Evolutionary conservation across 2,797 vertebrate species (phyloP), one percentile per base, ranked within the genome.

Genomic region (Hypotaenidia philippensis): DNA sequence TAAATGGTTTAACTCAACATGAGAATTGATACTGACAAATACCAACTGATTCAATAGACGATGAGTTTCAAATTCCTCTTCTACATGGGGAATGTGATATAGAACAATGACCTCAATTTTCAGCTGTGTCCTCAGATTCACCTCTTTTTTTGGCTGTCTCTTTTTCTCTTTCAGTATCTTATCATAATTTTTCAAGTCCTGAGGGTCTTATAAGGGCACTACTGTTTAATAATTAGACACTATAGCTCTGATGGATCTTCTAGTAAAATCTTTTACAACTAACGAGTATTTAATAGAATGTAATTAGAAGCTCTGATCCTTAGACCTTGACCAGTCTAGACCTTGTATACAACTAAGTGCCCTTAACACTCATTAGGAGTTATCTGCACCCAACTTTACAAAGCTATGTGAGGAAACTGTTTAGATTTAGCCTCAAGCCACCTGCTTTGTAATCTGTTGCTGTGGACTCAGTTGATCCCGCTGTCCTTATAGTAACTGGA

Each of bases 371-470:
- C 96, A 90, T 96, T 96, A 97, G 89, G 94, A 93, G 95, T 97
- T 93, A 83, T 87, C 95, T 91, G 66, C 95, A 95, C 93, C 97
- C 96, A 97, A 97, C 97, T 97, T 97, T 94, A 94, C 91, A 88
- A 89, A 98, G 98, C 96, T 97, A 97, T 94, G 91, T 78, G 96
- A 98, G 97, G 97, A 98, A 98, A 98, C 96, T 95, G 74, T 97
- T 97, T 95, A 97, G 97, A 96, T 98, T 98, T 98, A 98, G 91
- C 98, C 97, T 94, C 59, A 97, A 97, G 95, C 98, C 98, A 98
- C 98, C 98, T 98, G 98, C 97, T 97, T 96, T 9, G 36, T 97
- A 98, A 98, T 98, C 97, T 97, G 97, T 96, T 93, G 95, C 96
- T 92, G 92, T 97, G 97, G 96, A 97, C 96, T 96, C 94, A 6